Conservation (phyloP, 2,113 vertebrate genomes). For the Daphoenositta chrysoptera region DNA sequence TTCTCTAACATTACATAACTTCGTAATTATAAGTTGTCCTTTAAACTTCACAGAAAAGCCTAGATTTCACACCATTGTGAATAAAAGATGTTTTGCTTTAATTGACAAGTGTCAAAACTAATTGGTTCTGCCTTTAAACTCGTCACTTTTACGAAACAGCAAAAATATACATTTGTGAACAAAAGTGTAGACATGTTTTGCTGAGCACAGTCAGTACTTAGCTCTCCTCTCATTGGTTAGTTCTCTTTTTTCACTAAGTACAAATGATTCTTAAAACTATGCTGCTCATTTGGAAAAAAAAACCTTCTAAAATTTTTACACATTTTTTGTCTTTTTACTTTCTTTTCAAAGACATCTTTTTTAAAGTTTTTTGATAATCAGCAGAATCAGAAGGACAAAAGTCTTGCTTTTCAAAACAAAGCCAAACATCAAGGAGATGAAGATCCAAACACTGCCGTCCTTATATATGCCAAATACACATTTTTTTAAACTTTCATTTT, state of each 20-base stretch:
- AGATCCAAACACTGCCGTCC: slow-evolving; percentile 34
- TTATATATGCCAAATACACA: background rate
- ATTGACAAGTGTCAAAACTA: background rate
- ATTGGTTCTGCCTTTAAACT: background rate
- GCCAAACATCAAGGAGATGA: background rate
- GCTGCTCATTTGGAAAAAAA: background rate
- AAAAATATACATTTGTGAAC: background rate
- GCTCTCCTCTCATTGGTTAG: background rate
- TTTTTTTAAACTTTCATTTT: background rate
- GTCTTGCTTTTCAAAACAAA: background rate
- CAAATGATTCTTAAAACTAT: background rate
- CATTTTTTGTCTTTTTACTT: background rate
- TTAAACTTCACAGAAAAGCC: background rate
- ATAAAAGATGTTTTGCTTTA: background rate
- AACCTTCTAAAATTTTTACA: background rate
- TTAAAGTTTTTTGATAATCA: slow-evolving; percentile 38
- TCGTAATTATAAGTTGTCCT: background rate
- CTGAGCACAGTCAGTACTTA: background rate
- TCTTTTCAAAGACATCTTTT: background rate
- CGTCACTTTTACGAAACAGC: background rate
- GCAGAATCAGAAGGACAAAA: background rate
- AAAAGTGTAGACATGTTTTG: background rate
- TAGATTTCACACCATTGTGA: background rate
- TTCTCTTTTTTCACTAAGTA: background rate
- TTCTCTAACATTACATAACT: background rate